Conservation (phyloP, 2,797 vertebrate species). For the Clarias laeviceps region DNA sequence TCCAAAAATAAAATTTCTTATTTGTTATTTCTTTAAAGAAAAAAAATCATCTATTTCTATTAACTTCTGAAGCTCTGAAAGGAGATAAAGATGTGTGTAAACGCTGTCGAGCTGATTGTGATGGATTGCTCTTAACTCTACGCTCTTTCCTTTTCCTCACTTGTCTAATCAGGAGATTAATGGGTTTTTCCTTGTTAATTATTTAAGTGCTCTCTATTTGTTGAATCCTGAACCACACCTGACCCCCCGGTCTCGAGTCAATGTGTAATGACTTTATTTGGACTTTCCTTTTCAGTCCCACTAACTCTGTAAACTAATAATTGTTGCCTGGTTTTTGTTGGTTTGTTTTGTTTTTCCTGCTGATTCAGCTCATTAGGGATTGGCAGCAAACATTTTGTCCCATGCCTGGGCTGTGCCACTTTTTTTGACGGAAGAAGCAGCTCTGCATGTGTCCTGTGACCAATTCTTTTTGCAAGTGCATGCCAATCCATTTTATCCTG, state of each 20-base stretch:
- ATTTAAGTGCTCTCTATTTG: conserved; percentile 67
- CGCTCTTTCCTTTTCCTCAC: conserved; percentile 56
- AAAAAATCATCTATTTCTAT: background rate
- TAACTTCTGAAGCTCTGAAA: background rate
- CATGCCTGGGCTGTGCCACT: conserved; percentile 67
- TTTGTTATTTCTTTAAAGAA: background rate
- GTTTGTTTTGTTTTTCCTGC: conserved; percentile 71
- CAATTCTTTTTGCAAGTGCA: conserved; percentile 47
- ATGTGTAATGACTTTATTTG: conserved; percentile 72
- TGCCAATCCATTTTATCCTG: conserved; percentile 54
- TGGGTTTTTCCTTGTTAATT: conserved; percentile 76
- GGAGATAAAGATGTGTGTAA: conserved; percentile 5
- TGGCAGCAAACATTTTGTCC: conserved; percentile 66
- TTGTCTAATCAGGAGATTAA: conserved; percentile 75
- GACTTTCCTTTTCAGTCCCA: conserved; percentile 66
- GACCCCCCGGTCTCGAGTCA: conserved; percentile 68
- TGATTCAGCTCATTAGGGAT: conserved; percentile 76
- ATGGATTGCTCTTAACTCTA: conserved; percentile 67
- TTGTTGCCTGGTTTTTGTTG: conserved; percentile 65
- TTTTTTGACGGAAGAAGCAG: conserved; percentile 67
- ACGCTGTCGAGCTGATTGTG: conserved; percentile 26
- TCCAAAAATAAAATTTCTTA: background rate
- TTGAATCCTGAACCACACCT: conserved; percentile 68
- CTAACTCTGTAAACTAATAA: conserved; percentile 70
- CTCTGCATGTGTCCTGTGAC: conserved; percentile 61